These are phyloP conservation scores for Hystrix brachyura DNA, from an alignment of 2,113 vertebrate genomes.

Conservation along the genomic window DNA sequence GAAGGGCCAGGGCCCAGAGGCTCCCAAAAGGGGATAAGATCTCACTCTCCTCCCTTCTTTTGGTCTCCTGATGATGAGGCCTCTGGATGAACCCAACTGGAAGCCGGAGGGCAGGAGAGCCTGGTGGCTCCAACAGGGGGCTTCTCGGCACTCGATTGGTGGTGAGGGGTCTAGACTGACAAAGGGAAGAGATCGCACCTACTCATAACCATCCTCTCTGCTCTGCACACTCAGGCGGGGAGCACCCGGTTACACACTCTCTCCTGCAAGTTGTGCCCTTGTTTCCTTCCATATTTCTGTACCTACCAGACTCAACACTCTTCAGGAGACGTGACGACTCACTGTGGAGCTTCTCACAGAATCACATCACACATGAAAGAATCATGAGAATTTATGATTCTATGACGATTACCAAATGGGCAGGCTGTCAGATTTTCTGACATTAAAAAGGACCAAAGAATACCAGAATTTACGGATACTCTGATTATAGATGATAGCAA, in stretches of 20 bases:
- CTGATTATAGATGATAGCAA: conserved; percentile 77
- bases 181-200: neutral
- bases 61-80: neutral
- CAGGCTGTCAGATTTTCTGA: neutral
- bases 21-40: neutral
- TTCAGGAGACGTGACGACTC: neutral
- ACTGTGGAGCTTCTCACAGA: neutral
- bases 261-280: neutral
- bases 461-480: conserved; percentile 70
- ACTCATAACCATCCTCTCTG: neutral
- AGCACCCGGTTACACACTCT: accelerated
- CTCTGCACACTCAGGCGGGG: too few species aligned
- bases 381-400: neutral
- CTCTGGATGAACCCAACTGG: neutral
- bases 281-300: neutral
- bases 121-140: neutral
- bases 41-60: neutral
- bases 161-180: too few species aligned
- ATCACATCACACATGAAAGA: neutral
- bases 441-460: neutral
- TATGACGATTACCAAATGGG: neutral
- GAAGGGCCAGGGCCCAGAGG: neutral
- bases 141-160: neutral
- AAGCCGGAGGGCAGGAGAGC: neutral
- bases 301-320: neutral